Percentiles rank a stretch among this genome's conserved stretches.
phyloP scores from a whole-genome alignment of 30 jellyfish, hydroid and myxozoan genomes.

The Chironex yamaguchii region DNA sequence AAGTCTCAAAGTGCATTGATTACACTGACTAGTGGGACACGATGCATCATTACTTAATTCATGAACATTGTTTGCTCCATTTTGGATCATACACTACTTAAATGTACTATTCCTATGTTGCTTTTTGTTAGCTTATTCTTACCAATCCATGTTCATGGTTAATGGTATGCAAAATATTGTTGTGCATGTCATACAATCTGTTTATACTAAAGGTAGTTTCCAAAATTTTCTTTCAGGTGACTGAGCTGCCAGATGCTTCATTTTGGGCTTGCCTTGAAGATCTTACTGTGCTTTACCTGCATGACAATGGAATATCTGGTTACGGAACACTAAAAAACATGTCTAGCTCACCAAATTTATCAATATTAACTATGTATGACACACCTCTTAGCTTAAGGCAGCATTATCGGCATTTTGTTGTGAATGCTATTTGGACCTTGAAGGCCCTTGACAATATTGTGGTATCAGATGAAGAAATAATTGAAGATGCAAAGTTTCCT shows the following conservation, averaged over 20 bases:
- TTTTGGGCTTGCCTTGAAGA: constrained; percentile 67
- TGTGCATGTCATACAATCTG: no score
- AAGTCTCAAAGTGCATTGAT: no score
- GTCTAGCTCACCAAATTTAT: constrained; percentile 27
- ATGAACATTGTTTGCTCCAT: no score
- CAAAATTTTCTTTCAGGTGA: constrained; percentile 33
- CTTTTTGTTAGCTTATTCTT: no score
- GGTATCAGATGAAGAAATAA: constrained; percentile 89
- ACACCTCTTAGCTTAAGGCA: constrained; percentile 84
- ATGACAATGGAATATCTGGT: constrained; percentile 74
- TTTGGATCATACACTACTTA: no score
- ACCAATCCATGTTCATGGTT: no score
- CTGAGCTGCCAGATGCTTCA: constrained; percentile 62
- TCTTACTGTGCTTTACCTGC: constrained; percentile 71
- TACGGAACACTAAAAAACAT: constrained; percentile 64
- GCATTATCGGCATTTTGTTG: constrained; percentile 85
- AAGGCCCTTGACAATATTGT: constrained; percentile 78
- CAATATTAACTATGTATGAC: constrained; percentile 77
- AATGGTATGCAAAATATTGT: no score
- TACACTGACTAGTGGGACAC: no score
- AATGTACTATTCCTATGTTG: no score
- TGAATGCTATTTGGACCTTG: constrained; percentile 87
- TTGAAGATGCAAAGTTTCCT: constrained; percentile 84
- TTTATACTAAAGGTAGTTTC: background rate
- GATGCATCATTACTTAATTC: no score